phyloP scores from a whole-genome alignment of 2,797 vertebrate species.

The Zalophus californianus region DNA sequence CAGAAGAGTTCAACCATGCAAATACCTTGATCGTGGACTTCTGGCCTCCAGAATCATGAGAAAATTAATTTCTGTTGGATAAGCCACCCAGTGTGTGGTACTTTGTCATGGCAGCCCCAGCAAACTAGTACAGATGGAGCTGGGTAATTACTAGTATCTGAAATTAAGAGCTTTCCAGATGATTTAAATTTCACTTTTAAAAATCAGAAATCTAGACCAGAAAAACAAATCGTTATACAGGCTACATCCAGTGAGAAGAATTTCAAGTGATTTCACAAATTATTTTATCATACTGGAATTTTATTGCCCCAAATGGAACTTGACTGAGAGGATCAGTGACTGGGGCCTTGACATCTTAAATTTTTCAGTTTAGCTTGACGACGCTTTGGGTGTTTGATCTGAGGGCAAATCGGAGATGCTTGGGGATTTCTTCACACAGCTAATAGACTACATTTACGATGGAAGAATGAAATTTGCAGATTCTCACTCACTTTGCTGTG shows the following conservation, averaged over 20 bases:
- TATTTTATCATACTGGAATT: slow-evolving; percentile 3
- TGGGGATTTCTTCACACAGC: background rate
- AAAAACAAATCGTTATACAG: background rate
- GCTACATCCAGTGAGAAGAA: background rate
- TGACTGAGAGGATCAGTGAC: background rate
- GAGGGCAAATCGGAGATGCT: background rate
- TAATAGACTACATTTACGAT: background rate
- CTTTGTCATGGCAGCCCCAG: background rate
- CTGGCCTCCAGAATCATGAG: background rate
- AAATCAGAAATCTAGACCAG: background rate
- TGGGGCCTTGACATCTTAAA: background rate
- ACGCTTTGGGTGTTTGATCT: background rate
- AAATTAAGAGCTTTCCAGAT: background rate
- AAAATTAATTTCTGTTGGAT: background rate
- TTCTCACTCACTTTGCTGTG: background rate
- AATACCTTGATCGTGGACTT: background rate
- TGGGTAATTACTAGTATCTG: background rate
- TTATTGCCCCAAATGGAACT: background rate
- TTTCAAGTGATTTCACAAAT: slow-evolving; percentile 8
- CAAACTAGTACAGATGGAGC: background rate
- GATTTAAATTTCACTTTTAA: background rate
- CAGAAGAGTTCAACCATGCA: background rate
- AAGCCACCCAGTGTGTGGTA: background rate
- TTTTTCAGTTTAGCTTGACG: background rate
- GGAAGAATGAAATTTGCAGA: slow-evolving; percentile 2